These are phyloP conservation scores for Choristoneura fumiferana DNA, from an alignment of 1,140 invertebrate species.

Conservation along the genomic window DNA sequence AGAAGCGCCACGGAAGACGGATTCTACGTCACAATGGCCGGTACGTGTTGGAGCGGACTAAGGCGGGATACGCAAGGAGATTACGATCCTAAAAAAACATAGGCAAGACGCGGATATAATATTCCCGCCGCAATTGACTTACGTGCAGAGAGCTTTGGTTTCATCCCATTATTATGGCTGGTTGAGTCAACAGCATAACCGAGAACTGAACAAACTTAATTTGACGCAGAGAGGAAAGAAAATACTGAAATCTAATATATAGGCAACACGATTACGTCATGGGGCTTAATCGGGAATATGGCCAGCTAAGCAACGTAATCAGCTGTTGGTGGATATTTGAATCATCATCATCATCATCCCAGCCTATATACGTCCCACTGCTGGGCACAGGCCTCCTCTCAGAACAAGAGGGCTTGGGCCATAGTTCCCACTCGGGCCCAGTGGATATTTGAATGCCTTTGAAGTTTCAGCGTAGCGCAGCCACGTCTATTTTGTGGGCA, in stretches of 20 bases:
- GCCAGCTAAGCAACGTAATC: too few relatives aligned
- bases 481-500: not conserved
- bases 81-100: conserved; percentile 77
- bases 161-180: conserved; percentile 10
- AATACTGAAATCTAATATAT: too few relatives aligned
- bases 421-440: too few relatives aligned
- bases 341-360: too few relatives aligned
- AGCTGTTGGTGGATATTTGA: too few relatives aligned
- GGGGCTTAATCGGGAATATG: too few relatives aligned
- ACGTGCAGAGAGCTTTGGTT: conserved; percentile 22
- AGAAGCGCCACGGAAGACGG: conserved; percentile 76
- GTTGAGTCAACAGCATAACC: not conserved
- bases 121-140: conserved; percentile 57
- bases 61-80: conserved; percentile 69
- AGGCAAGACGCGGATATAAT: conserved; percentile 64
- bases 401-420: too few relatives aligned
- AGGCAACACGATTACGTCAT: too few relatives aligned
- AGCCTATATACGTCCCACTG: too few relatives aligned
- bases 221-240: too few relatives aligned
- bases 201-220: too few relatives aligned
- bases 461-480: not conserved
- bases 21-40: conserved; percentile 75
- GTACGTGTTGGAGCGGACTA: conserved; percentile 67
- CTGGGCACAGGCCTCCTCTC: too few relatives aligned
- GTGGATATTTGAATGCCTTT: not conserved